Base-by-base conservation (phyloP, 2,113 vertebrate genomes). In the Mustelus asterias region DNA sequence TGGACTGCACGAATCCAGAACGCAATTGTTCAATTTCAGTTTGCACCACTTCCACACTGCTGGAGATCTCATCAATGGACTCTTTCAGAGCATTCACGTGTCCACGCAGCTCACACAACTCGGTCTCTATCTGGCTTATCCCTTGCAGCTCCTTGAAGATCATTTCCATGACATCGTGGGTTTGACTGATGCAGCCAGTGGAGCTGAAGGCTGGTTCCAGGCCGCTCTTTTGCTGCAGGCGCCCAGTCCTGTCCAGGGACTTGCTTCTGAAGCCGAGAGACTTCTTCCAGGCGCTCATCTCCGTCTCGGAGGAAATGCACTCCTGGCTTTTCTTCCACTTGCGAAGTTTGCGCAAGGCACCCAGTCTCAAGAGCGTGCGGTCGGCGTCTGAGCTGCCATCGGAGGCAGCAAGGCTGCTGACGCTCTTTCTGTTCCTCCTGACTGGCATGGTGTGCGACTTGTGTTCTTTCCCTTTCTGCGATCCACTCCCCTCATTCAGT, bases 251-350 rank as follows among this genome's bases (percentile, higher is more conserved):
- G 96, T 99, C 99, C 96, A 99, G 97, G 89, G 99, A 99, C 97
- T 99, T 99, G 97, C 99, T 99, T 96, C 99, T 97, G 78, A 99
- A 98, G 33, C 99, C 99, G 97, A 99, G 98, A 0, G 98, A 98
- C 97, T 99, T 99, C 96, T 98, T 99, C 98, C 98, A 98, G 0
- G 98, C 98, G 97, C 99, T 99, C 94, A 99, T 98, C 96, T 99
- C 99, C 0, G 99, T 99, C 96, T 99, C 99, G 1, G 99, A 99
- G 16, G 99, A 99, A 96, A 99, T 99, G 94, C 98, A 99, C 96
- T 99, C 99, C 97, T 99, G 99, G 96, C 99, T 99, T 97, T 99
- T 99, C 78, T 99, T 99, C 99, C 99, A 99, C 97, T 99, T 99
- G 76, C 99, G 98, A 41, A 99, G 97, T 96, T 99, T 99, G 13